Percentiles rank a stretch among this genome's conserved stretches.
Evolutionary conservation across 2,888 invertebrate genomes (phyloP).

Genomic region (Loripinus fragilis): DNA sequence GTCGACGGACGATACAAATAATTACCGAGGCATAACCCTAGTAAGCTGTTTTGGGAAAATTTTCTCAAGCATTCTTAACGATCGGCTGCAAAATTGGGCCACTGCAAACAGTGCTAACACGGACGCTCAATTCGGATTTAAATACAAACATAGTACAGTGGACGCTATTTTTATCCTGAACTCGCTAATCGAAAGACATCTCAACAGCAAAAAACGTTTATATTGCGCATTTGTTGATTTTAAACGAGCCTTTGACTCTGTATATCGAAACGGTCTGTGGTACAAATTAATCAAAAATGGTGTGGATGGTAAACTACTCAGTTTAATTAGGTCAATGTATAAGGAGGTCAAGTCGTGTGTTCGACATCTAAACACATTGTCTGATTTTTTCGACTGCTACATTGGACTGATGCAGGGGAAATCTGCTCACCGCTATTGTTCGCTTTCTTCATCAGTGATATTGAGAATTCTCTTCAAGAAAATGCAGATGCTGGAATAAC

Average conservation of each 20-base stretch:
- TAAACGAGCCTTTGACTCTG: conserved; percentile 40
- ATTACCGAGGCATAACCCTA: conserved; percentile 45
- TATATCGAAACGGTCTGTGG: conserved; percentile 45
- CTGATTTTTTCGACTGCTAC: conserved; percentile 34
- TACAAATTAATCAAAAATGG: conserved; percentile 38
- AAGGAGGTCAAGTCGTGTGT: conserved; percentile 42
- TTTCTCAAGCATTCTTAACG: conserved; percentile 47
- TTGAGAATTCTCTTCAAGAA: conserved; percentile 20
- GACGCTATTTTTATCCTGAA: conserved; percentile 51
- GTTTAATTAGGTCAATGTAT: conserved; percentile 38
- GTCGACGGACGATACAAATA: conserved; percentile 32
- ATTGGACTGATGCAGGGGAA: conserved; percentile 36
- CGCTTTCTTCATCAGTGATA: conserved; percentile 31
- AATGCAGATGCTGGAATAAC: background rate
- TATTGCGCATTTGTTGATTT: conserved; percentile 50
- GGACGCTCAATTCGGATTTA: conserved; percentile 55
- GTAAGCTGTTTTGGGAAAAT: conserved; percentile 47
- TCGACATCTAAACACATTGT: conserved; percentile 5
- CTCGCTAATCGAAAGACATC: conserved; percentile 34
- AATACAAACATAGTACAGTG: conserved; percentile 30
- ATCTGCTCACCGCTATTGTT: conserved; percentile 33
- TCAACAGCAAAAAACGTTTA: conserved; percentile 22
- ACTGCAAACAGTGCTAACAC: conserved; percentile 33
- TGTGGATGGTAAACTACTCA: conserved; percentile 36
- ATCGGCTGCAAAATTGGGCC: conserved; percentile 38